Evolutionary conservation across 2,888 invertebrate species (phyloP), one percentile per base, ranked within the genome.

Genomic region (Phengaris alcon): DNA sequence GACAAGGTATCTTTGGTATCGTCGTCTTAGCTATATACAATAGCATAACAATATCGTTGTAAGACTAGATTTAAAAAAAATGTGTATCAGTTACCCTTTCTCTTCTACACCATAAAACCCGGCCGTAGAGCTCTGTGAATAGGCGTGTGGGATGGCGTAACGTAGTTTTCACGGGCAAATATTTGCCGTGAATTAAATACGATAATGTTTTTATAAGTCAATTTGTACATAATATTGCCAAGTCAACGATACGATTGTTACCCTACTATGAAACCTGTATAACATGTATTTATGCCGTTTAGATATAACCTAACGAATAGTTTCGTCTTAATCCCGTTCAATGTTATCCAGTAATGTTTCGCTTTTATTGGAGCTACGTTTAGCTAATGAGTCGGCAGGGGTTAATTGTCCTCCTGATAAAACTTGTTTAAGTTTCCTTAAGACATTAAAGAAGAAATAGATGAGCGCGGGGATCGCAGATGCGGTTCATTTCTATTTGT

Each of bases 401-500:
- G 57, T 70, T 72, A 75, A 75, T 86, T 87, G 86, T 85, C 81
- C 81, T 80, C 79, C 83, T 85, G 89, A 89, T 89, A 90, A 90
- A 88, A 87, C 82, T 86, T 85, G 82, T 85, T 84, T 84, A 82
- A 83, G 85, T 85, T 87, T 84, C 86, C 83, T 90, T 87, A 86
- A 90, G 87, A 87, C 86, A 87, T 87, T 88, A 89, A 88, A 85
- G 83, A 81, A 87, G 85, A 88, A 87, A 88, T 87, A 87, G 84
- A 83, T 84, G 84, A 82, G 82, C 84, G 84, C 85, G 83, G 87
- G 87, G 87, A 88, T 88, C 85, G 86, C 85, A 87, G 85, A 76
- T 89, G 88, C 89, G 86, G 86, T 86, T 88, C 87, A 91, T 92
- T 91, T 91, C 91, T 91, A 89, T 86, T 89, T 87, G 87, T 92